Conservation (phyloP, 2,113 vertebrate genomes). For the Odocoileus hemionus region DNA sequence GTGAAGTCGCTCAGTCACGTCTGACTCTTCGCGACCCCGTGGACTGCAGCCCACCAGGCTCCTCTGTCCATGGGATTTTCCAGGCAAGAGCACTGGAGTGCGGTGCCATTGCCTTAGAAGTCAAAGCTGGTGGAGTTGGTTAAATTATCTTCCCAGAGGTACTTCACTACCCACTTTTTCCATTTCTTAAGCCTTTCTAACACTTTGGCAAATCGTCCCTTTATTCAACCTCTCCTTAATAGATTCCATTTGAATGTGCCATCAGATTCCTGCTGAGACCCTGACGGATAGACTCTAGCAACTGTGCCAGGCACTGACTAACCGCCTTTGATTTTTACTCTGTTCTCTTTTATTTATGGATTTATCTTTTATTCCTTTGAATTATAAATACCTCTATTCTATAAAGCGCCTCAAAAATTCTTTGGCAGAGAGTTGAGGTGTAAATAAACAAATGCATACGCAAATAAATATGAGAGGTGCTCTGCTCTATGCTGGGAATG, state of each 20-base stretch:
- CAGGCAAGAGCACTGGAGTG: no score
- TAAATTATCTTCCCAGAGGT: not conserved
- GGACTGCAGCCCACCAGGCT: no score
- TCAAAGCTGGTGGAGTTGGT: not conserved
- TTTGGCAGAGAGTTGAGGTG: not conserved
- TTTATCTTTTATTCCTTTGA: not conserved
- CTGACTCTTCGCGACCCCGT: no score
- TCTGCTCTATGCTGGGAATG: not conserved
- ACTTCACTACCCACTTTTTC: not conserved
- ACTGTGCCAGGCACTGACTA: not conserved
- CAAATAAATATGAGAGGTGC: not conserved
- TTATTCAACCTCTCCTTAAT: constrained; percentile 43
- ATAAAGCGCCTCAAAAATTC: not conserved
- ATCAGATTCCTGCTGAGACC: constrained; percentile 20
- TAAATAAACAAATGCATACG: constrained; percentile 23
- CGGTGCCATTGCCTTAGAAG: not conserved
- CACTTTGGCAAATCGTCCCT: not conserved
- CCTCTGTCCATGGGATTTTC: no score
- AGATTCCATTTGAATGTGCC: constrained; percentile 15
- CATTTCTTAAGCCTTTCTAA: constrained; percentile 1
- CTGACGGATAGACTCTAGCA: not conserved
- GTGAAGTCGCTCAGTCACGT: no score
- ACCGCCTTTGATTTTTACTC: not conserved
- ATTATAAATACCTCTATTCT: not conserved
- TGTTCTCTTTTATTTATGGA: constrained; percentile 24